Evolutionary conservation across 2,888 invertebrate genomes (phyloP).

Genomic region (Harmothoe impar): DNA sequence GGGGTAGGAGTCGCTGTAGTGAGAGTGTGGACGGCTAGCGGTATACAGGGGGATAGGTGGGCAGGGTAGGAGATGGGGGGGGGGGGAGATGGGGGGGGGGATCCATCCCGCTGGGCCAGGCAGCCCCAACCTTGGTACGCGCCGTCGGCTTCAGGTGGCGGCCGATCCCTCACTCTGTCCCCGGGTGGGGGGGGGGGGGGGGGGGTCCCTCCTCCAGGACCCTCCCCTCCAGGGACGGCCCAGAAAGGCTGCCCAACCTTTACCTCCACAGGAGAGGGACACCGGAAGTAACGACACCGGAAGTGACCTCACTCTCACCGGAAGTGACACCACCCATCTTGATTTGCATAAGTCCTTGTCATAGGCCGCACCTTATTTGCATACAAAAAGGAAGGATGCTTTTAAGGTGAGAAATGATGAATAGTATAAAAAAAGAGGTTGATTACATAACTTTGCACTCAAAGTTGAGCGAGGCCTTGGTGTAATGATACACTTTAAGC

Average conservation of each 20-base stretch:
- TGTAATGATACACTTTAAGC: too few relatives aligned
- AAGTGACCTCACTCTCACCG: neutral
- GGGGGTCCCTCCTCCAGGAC: too few relatives aligned
- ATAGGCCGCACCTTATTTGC: too few relatives aligned
- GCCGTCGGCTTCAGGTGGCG: neutral
- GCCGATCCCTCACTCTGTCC: slow-evolving; percentile 14
- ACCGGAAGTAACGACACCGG: neutral
- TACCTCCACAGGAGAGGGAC: neutral
- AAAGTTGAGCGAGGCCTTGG: too few relatives aligned
- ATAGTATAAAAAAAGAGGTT: too few relatives aligned
- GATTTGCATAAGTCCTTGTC: too few relatives aligned
- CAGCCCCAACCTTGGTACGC: neutral
- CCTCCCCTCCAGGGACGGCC: neutral
- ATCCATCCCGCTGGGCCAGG: too few relatives aligned
- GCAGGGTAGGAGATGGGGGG: neutral
- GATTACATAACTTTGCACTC: too few relatives aligned
- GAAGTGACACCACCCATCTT: too few relatives aligned
- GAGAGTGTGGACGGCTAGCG: neutral
- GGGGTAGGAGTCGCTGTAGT: too few relatives aligned
- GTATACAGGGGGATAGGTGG: neutral
- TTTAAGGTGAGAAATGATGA: too few relatives aligned
- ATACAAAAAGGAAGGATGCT: too few relatives aligned
- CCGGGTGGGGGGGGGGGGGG: neutral
- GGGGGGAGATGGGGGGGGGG: neutral
- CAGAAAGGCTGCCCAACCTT: neutral